Evolutionary conservation across 1,140 invertebrate genomes (phyloP).

Genomic region (Panulirus ornatus): DNA sequence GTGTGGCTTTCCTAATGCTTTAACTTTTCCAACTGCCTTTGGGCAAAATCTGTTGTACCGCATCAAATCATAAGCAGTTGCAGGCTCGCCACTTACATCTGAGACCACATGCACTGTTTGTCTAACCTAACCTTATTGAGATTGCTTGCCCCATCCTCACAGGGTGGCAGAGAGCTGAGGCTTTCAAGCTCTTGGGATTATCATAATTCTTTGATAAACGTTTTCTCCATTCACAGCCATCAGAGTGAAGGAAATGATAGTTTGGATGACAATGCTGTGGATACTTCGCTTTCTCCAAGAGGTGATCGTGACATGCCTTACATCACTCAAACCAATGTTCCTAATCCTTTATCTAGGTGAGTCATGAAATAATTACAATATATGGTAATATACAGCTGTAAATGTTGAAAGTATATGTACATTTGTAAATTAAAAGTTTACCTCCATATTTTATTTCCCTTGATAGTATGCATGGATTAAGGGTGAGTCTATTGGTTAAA

Average conservation of each 20-base stretch:
- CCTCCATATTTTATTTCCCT: background rate
- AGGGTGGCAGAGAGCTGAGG: too few species aligned
- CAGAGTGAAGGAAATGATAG: slow-evolving; percentile 73
- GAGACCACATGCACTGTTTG: too few species aligned
- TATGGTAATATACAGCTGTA: background rate
- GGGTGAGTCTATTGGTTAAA: slow-evolving; percentile 20
- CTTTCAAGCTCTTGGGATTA: too few species aligned
- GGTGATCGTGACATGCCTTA: slow-evolving; percentile 89
- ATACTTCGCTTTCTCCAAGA: slow-evolving; percentile 87
- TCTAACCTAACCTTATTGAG: too few species aligned
- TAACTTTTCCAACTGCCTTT: too few species aligned
- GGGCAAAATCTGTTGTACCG: too few species aligned
- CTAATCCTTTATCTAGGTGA: slow-evolving; percentile 84
- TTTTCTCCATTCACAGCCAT: slow-evolving; percentile 64
- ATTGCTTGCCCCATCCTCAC: too few species aligned
- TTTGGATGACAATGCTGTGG: slow-evolving; percentile 80
- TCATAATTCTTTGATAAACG: too few species aligned
- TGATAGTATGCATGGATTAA: slow-evolving; percentile 45
- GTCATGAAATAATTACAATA: slow-evolving; percentile 82
- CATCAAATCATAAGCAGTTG: too few species aligned
- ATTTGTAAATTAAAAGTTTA: background rate
- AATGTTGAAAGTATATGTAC: background rate
- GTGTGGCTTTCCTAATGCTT: too few species aligned
- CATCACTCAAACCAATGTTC: slow-evolving; percentile 84
- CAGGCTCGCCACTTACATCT: too few species aligned